Base-by-base conservation (phyloP, 2,113 vertebrate species). In the Hoplias malabaricus region DNA sequence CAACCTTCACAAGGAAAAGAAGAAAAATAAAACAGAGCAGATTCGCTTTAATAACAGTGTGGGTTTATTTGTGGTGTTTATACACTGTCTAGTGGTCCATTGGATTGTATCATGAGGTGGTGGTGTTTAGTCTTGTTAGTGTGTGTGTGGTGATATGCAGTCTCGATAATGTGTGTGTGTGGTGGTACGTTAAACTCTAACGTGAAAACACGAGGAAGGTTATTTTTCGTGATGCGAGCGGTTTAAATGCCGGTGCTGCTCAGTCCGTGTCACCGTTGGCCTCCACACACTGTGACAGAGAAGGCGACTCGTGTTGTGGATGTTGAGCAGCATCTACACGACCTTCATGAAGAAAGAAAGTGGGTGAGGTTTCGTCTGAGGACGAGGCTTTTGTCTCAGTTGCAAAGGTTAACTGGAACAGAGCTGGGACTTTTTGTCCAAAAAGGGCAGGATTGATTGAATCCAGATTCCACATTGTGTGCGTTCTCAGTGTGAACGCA, bases 241-340 rank as follows among this genome's bases (percentile, higher is more conserved):
- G 90, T 92, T 90, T 91, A 86, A 87, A 90, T 90, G 85, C 86
- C 85, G 82, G 78, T 86, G 89, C 90, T 91, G 84, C 84, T 84
- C 80, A 78, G 86, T 71, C 63, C 78, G 84, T 86, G 76, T 90
- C 74, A 67, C 74, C 80, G 86, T 89, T 65, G 62, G 61, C 75
- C 86, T 89, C 82, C 81, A 83, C 65, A 12, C 43, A 11, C 71
- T 73, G 80, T 86, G 84, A 88, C 87, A 88, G 86, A 74, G 77
- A 86, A 87, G 86, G 90, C 90, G 56, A 87, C 79, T 75, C 82
- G 79, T 83, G 77, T 82, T 13, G 83, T 83, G 71, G 83, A 87
- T 87, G 80, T 86, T 86, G 85, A 86, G n/a, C 87, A 86, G 79
- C 31, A 83, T 81, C 85, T 48, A 82, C 66, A 87, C 63, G 50